Evolutionary conservation across 1,140 invertebrate species (phyloP).

Genomic region (Drosophila parvula): DNA sequence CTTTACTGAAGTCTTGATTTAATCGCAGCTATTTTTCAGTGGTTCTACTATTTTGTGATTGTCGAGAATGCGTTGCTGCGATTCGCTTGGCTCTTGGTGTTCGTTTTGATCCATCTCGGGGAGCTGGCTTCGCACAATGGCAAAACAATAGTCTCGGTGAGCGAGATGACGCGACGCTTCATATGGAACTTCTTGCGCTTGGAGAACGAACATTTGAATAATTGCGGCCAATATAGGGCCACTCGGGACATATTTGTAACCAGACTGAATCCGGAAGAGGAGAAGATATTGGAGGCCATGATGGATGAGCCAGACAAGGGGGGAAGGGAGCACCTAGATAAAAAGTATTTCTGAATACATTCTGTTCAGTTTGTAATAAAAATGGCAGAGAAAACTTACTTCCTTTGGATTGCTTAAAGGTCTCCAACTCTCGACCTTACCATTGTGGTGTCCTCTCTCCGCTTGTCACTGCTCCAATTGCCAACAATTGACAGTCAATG

Average conservation of each 20-base stretch:
- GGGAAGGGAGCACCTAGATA: background rate
- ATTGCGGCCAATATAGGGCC: conserved; percentile 64
- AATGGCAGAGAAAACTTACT: background rate
- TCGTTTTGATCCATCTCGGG: conserved; percentile 89
- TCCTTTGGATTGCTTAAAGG: background rate
- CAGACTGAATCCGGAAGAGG: conserved; percentile 16
- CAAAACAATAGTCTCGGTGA: conserved; percentile 29
- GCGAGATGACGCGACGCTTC: conserved; percentile 59
- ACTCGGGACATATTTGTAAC: conserved; percentile 54
- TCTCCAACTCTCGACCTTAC: background rate
- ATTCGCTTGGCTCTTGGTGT: conserved; percentile 94
- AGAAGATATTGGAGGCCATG: conserved; percentile 22
- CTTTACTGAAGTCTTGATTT: background rate
- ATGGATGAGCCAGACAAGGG: conserved; percentile 28
- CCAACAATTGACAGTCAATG: conserved; percentile 64
- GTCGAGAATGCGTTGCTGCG: conserved; percentile 96
- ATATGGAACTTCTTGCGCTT: conserved; percentile 71
- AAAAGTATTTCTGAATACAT: conserved; percentile 34
- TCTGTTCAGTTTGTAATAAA: background rate
- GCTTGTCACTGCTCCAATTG: conserved; percentile 5
- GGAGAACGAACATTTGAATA: conserved; percentile 68
- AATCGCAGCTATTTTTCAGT: conserved; percentile 66
- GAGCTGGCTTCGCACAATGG: conserved; percentile 26
- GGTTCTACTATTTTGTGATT: conserved; percentile 98
- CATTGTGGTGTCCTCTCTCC: background rate